phyloP scores from a whole-genome alignment of 2,113 vertebrate genomes.

The Pan paniscus region DNA sequence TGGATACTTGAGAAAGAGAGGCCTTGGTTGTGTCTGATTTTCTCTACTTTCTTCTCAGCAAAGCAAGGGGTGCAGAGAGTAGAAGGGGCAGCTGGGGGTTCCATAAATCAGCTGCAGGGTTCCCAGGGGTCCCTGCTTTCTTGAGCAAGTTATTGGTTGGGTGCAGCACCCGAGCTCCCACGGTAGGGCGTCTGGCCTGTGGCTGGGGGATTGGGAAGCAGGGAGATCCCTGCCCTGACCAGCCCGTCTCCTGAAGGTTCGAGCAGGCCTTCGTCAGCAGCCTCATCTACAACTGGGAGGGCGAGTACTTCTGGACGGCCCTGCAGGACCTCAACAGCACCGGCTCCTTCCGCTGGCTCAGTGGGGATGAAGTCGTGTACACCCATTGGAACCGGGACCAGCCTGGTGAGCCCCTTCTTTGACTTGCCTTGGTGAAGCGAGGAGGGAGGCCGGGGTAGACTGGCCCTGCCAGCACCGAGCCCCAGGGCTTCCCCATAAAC shows the following conservation, averaged over 20 bases:
- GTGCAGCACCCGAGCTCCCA: fast-evolving
- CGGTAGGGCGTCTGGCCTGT: background rate
- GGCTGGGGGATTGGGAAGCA: fast-evolving
- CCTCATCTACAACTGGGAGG: slow-evolving; percentile 91
- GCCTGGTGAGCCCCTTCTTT: slow-evolving; percentile 85
- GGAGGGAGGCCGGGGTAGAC: background rate
- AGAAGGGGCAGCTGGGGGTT: background rate
- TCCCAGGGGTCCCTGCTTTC: background rate
- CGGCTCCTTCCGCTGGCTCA: slow-evolving; percentile 92
- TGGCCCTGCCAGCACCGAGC: background rate
- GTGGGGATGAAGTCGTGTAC: slow-evolving; percentile 90
- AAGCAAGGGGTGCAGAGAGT: background rate
- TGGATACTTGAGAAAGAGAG: background rate
- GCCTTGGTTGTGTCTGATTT: background rate
- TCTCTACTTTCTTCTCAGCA: background rate
- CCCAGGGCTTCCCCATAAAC: background rate
- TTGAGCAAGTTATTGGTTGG: background rate
- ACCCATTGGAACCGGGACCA: slow-evolving; percentile 98
- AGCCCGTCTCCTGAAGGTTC: slow-evolving; percentile 84
- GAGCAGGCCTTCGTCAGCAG: slow-evolving; percentile 97
- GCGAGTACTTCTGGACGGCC: slow-evolving; percentile 92
- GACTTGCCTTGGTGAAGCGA: background rate
- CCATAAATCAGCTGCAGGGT: background rate
- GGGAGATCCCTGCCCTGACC: background rate
- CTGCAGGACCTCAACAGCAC: slow-evolving; percentile 89